phyloP scores from a whole-genome alignment of 2,113 vertebrate genomes.

The Entomyzon cyanotis region DNA sequence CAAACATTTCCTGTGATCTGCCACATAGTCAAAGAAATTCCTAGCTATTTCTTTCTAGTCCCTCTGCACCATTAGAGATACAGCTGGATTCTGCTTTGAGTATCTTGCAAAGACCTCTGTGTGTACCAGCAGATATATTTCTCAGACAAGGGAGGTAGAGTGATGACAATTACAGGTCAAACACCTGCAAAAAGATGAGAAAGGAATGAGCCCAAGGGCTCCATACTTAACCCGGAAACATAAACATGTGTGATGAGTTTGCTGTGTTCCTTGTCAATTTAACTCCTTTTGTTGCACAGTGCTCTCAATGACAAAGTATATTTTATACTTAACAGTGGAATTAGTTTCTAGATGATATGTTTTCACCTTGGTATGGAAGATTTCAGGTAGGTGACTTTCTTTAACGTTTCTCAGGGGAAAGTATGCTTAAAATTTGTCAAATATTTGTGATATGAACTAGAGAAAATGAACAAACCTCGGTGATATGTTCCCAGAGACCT shows the following conservation, averaged over 20 bases:
- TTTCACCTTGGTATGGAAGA: not conserved
- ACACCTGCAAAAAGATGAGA: not conserved
- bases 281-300: not conserved
- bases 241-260: not conserved
- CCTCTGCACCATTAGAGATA: not conserved
- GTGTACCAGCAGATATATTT: not conserved
- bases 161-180: not conserved
- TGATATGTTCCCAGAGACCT: not conserved
- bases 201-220: not conserved
- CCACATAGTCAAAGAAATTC: not conserved
- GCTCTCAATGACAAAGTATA: not conserved
- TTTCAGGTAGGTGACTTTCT: not conserved
- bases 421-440: not conserved
- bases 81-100: not conserved
- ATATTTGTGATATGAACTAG: not conserved
- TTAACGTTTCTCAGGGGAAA: not conserved
- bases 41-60: not conserved
- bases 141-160: not conserved
- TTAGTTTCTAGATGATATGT: not conserved
- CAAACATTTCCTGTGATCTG: not conserved
- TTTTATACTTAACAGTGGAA: not conserved
- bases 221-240: not conserved
- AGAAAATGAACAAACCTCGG: not conserved
- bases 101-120: not conserved
- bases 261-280: not conserved